These are phyloP conservation scores for Aphis craccivora DNA, from an alignment of 1,140 invertebrate genomes.

Conservation along the genomic window DNA sequence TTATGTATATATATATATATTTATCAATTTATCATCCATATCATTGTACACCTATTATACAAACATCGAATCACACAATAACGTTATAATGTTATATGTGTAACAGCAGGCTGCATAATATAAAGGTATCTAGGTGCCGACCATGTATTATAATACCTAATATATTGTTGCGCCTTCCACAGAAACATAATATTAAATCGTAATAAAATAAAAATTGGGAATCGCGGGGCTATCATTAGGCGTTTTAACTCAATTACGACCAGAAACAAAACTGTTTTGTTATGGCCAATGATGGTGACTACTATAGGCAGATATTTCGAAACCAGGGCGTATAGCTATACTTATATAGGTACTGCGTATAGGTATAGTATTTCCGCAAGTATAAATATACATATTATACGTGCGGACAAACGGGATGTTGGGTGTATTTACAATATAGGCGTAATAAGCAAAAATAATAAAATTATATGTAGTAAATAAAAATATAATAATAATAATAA, in stretches of 20 bases:
- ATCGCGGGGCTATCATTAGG: background rate
- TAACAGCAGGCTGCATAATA: background rate
- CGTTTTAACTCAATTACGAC: constrained; percentile 16
- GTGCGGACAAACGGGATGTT: background rate
- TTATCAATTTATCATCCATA: background rate
- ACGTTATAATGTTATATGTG: background rate
- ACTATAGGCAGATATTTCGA: background rate
- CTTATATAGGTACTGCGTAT: background rate
- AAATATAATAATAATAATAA: background rate
- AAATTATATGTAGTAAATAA: background rate
- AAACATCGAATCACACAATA: background rate
- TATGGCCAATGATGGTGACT: background rate
- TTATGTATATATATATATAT: background rate
- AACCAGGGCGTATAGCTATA: background rate
- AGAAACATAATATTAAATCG: background rate
- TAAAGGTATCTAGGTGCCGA: background rate
- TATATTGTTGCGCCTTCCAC: background rate
- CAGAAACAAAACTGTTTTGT: background rate
- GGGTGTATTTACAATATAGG: background rate
- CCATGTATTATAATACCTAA: background rate
- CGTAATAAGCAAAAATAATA: constrained; percentile 35
- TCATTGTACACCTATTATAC: background rate
- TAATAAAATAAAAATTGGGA: background rate
- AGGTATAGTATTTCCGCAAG: background rate
- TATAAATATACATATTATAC: background rate